Percentiles rank a stretch among this genome's conserved stretches.
Conservation (phyloP, 2,797 vertebrate genomes). For the Siniperca obscura region DNA sequence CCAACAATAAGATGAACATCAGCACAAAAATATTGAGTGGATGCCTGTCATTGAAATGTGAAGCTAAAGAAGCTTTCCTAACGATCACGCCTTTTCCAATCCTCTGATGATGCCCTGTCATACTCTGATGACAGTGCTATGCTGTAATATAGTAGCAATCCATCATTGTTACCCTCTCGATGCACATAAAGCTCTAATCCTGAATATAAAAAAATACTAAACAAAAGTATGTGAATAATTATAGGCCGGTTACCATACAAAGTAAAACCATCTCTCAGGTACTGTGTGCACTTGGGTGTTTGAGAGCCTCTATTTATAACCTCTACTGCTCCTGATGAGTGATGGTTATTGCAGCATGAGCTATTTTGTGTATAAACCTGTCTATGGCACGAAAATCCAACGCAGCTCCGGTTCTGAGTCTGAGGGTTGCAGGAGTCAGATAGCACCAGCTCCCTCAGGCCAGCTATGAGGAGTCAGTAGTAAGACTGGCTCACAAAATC, state of each 20-base stretch:
- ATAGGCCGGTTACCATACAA: constrained; percentile 39
- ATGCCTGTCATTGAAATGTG: constrained; percentile 36
- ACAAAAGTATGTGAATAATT: constrained; percentile 37
- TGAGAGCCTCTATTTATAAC: constrained; percentile 52
- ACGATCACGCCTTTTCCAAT: constrained; percentile 37
- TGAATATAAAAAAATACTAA: constrained; percentile 38
- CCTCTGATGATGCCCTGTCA: constrained; percentile 52
- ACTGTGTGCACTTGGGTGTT: constrained; percentile 19
- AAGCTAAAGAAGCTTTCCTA: constrained; percentile 32
- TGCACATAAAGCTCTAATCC: constrained; percentile 46
- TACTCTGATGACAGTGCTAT: constrained; percentile 20
- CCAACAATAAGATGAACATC: constrained; percentile 15
- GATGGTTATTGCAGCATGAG: constrained; percentile 11
- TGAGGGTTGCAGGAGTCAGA: constrained; percentile 27
- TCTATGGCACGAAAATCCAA: constrained; percentile 5
- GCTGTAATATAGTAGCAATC: constrained; percentile 11
- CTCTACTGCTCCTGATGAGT: constrained; percentile 18
- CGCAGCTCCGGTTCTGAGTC: background rate
- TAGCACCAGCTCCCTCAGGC: constrained; percentile 15
- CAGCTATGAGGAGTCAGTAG: constrained; percentile 23
- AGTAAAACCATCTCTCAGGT: constrained; percentile 28
- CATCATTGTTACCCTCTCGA: constrained; percentile 41
- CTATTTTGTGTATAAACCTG: background rate
- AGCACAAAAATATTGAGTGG: constrained; percentile 21
- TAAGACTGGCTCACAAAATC: constrained; percentile 10